Conservation (phyloP, 2,113 vertebrate species). For the Cryptotis parvus region DNA sequence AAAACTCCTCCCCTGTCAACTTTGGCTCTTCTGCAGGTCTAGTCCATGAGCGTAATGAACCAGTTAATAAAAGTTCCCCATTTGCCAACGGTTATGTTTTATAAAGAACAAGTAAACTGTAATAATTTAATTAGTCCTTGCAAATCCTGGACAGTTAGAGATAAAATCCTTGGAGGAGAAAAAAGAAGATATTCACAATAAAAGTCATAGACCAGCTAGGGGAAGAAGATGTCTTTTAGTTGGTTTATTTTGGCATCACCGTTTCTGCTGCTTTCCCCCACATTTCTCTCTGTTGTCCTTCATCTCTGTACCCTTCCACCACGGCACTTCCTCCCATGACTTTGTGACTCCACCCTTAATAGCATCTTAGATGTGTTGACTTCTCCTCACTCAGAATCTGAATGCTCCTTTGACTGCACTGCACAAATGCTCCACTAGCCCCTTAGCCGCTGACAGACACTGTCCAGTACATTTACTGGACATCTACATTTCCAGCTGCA, state of each 20-base stretch:
- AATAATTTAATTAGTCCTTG: background rate
- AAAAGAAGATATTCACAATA: background rate
- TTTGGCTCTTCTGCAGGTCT: conserved; percentile 39
- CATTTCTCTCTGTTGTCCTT: too few species aligned
- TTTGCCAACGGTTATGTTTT: background rate
- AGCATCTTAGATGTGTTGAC: background rate
- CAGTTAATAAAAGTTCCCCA: background rate
- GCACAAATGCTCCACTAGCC: background rate
- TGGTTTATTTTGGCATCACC: background rate
- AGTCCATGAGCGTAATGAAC: background rate
- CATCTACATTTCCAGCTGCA: background rate
- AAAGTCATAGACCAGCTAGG: background rate
- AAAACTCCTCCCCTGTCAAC: conserved; percentile 26
- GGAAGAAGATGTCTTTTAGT: background rate
- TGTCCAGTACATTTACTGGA: background rate
- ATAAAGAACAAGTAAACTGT: background rate
- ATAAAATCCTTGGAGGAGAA: background rate
- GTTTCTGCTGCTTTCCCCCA: background rate
- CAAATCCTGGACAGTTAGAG: background rate
- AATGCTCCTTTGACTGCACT: background rate
- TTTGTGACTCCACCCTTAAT: background rate
- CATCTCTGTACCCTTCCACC: too few species aligned
- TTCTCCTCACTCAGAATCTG: background rate
- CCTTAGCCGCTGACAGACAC: too few species aligned
- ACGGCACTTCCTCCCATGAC: background rate